These are phyloP conservation scores for Cygnus olor DNA, from an alignment of 2,797 vertebrate species.

Conservation along the genomic window DNA sequence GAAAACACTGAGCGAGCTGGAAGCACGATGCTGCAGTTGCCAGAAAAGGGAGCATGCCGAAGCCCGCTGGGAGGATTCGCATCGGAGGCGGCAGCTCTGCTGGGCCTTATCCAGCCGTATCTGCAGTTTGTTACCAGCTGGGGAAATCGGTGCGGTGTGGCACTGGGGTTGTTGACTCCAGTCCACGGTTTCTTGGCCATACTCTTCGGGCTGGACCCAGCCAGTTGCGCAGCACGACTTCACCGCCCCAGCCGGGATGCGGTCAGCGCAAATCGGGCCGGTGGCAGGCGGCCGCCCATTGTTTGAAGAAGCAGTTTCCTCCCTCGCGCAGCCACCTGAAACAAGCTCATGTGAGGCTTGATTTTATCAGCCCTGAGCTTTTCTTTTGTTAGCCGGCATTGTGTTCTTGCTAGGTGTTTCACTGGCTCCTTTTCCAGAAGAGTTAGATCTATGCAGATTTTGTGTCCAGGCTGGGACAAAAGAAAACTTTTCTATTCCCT, in stretches of 20 bases:
- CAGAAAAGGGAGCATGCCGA: background rate
- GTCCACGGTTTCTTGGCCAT: background rate
- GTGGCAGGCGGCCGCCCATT: conserved; percentile 43
- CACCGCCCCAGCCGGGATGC: background rate
- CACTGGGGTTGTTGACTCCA: background rate
- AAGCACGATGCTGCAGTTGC: background rate
- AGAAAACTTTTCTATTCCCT: background rate
- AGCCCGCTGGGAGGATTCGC: background rate
- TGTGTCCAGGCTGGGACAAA: background rate
- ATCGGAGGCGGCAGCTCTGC: background rate
- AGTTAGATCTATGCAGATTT: background rate
- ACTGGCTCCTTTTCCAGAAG: background rate
- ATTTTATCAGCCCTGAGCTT: conserved; percentile 40
- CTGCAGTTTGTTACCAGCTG: background rate
- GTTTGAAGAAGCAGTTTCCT: conserved; percentile 49
- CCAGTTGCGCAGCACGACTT: background rate
- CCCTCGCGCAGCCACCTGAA: conserved; percentile 27
- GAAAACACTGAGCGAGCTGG: background rate
- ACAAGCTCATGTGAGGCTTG: conserved; percentile 32
- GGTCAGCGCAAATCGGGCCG: conserved; percentile 5
- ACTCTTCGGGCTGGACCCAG: background rate
- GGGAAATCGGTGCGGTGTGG: background rate
- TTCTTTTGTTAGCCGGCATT: background rate
- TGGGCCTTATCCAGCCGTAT: background rate
- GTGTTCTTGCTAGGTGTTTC: conserved; percentile 2